Percentiles rank a stretch among this genome's conserved stretches.
These are phyloP conservation scores for Chloropsis cyanopogon DNA, from an alignment of 2,113 vertebrate genomes.

Conservation along the genomic window DNA sequence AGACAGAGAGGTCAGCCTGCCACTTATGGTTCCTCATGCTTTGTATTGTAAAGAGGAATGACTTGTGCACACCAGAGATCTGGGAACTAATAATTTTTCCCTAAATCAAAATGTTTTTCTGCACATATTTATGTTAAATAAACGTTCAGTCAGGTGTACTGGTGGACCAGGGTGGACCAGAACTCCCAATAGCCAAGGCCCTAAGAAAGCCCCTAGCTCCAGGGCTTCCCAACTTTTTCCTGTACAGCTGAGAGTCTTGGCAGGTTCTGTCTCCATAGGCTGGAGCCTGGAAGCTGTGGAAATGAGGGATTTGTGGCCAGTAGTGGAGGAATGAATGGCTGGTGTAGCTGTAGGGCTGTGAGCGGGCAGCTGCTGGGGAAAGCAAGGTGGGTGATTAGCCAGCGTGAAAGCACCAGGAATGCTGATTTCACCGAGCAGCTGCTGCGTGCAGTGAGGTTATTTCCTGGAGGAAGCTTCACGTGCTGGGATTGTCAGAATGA, in stretches of 20 bases:
- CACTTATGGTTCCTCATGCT: not conserved
- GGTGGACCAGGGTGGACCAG: not conserved
- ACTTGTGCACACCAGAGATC: not conserved
- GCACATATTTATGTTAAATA: not conserved
- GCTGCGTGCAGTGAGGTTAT: not conserved
- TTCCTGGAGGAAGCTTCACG: slow-evolving; percentile 32
- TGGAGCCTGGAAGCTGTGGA: not conserved
- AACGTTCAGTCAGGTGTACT: not conserved
- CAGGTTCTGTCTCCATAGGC: not conserved
- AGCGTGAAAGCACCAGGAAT: not conserved
- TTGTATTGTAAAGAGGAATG: not conserved
- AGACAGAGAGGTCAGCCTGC: not conserved
- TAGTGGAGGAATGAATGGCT: too few relatives aligned
- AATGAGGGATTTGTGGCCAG: not conserved
- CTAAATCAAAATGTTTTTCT: not conserved
- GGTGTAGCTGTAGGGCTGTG: not conserved
- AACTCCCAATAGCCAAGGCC: not conserved
- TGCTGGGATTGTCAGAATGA: not conserved
- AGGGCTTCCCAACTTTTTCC: not conserved
- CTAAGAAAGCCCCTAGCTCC: not conserved
- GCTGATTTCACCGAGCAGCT: not conserved
- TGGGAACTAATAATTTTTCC: not conserved
- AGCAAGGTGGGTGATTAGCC: not conserved
- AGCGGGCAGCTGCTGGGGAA: not conserved
- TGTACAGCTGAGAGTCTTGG: not conserved